Evolutionary conservation across 1,140 invertebrate species (phyloP).

Genomic region (Drosophila gunungcola): DNA sequence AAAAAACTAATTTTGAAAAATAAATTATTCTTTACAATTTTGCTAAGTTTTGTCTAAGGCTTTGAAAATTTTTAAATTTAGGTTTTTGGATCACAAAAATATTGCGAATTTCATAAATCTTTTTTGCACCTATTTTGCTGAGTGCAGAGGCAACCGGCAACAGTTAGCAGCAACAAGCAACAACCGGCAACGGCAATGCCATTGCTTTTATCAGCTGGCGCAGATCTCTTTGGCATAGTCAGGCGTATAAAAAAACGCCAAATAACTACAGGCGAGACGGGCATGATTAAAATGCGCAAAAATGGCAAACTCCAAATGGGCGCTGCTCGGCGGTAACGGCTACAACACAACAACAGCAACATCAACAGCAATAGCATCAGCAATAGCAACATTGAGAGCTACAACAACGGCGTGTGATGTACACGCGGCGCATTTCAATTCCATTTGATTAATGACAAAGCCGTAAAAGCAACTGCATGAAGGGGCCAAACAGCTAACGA

Average conservation of each 20-base stretch:
- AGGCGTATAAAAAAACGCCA: constrained; percentile 66
- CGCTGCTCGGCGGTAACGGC: constrained; percentile 64
- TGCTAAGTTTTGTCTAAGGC: no score
- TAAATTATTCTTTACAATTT: no score
- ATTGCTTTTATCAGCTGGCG: constrained; percentile 66
- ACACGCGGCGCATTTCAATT: constrained; percentile 82
- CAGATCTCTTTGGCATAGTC: constrained; percentile 71
- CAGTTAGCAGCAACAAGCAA: constrained; percentile 25
- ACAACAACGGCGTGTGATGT: constrained; percentile 71
- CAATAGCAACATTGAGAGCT: constrained; percentile 30
- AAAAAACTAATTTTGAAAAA: no score
- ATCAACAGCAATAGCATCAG: constrained; percentile 26
- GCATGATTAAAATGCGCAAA: constrained; percentile 80
- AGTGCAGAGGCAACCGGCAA: constrained; percentile 26
- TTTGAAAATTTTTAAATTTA: no score
- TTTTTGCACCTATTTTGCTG: not conserved
- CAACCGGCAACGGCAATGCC: constrained; percentile 46
- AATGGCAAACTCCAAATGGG: constrained; percentile 80
- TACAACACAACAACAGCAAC: constrained; percentile 42
- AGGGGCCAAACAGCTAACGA: constrained; percentile 50
- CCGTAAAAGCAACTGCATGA: constrained; percentile 77
- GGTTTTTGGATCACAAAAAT: no score
- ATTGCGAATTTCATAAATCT: not conserved
- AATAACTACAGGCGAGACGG: constrained; percentile 76
- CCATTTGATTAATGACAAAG: constrained; percentile 83